Evolutionary conservation across 2,797 vertebrate species (phyloP).

Genomic region (Esox lucius): DNA sequence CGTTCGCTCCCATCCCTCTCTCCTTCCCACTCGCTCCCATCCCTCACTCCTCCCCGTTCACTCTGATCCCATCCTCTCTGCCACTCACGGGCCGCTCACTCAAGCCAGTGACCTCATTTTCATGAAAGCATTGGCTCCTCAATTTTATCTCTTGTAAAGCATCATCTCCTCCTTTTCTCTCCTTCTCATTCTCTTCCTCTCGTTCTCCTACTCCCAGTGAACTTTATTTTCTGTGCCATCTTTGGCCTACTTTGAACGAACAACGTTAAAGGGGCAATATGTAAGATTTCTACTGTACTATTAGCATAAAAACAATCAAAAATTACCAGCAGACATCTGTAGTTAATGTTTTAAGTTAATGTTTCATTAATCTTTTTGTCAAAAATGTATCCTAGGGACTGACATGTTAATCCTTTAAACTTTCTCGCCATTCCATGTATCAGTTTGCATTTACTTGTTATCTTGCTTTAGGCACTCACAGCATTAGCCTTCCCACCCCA

Average conservation of each 20-base stretch:
- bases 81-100: constrained; percentile 16
- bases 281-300: too few relatives aligned
- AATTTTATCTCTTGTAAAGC: constrained; percentile 38
- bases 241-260: not conserved
- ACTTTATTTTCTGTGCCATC: not conserved
- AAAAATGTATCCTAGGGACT: too few relatives aligned
- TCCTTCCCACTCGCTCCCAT: constrained; percentile 10
- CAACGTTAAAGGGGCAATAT: not conserved
- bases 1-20: not conserved
- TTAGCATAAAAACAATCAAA: too few relatives aligned
- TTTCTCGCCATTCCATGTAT: too few relatives aligned
- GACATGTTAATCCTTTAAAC: too few relatives aligned
- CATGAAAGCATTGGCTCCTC: constrained; percentile 13
- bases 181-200: not conserved
- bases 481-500: too few relatives aligned
- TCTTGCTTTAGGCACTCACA: too few relatives aligned
- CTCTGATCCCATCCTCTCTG: constrained; percentile 9
- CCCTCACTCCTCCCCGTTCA: too few relatives aligned
- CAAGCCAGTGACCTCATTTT: constrained; percentile 47
- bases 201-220: not conserved
- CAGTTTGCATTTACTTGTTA: too few relatives aligned
- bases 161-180: not conserved
- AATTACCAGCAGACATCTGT: too few relatives aligned
- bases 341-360: too few relatives aligned
- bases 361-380: too few relatives aligned